Evolutionary conservation across 2,113 vertebrate genomes (phyloP).

Genomic region (Procavia capensis): DNA sequence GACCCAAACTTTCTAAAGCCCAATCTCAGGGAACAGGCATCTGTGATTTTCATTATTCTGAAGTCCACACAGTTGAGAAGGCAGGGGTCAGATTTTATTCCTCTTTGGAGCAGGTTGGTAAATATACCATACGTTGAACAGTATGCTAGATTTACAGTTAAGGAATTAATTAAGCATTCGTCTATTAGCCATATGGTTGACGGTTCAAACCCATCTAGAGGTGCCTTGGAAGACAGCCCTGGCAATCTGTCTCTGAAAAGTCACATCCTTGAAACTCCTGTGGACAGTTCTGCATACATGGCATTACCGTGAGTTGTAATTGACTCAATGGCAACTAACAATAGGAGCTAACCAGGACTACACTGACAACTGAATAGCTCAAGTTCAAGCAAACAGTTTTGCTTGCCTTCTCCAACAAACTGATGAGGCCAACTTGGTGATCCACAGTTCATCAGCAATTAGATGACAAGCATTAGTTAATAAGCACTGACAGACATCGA

Average conservation of each 20-base stretch:
- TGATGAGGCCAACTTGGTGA: not conserved
- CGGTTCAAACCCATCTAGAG: too few relatives aligned
- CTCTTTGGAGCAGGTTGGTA: constrained; percentile 15
- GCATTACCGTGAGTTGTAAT: not conserved
- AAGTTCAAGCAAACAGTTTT: constrained; percentile 15
- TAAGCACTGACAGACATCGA: constrained; percentile 4
- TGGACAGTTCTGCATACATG: not conserved
- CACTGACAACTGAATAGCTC: not conserved
- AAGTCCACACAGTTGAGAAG: constrained; percentile 36
- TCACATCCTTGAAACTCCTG: not conserved
- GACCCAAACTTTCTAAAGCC: not conserved
- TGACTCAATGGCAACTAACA: not conserved
- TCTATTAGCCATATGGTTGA: too few relatives aligned
- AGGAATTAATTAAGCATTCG: not conserved
- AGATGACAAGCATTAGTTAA: constrained; percentile 1
- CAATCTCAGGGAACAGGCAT: not conserved
- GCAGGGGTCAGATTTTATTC: not conserved
- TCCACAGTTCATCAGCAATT: not conserved
- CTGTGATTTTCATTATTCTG: not conserved
- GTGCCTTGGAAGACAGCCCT: not conserved
- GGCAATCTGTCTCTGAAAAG: too few relatives aligned
- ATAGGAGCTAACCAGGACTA: not conserved
- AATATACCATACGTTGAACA: not conserved
- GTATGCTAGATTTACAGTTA: not conserved
- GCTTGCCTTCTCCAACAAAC: not conserved